phyloP scores from a whole-genome alignment of 2,888 invertebrate genomes.

The Bembecia ichneumoniformis region DNA sequence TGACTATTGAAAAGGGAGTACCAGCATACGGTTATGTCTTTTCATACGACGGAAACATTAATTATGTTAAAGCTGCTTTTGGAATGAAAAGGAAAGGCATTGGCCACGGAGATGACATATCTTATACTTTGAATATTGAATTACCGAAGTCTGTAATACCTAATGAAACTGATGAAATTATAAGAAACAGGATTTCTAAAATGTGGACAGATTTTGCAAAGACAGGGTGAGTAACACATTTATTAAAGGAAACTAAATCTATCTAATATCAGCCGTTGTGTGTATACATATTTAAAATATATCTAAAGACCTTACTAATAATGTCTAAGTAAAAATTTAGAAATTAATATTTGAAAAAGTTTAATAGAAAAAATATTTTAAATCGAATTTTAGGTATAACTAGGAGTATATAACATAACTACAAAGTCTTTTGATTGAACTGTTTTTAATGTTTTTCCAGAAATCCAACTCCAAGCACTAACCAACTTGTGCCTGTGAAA shows the following conservation, averaged over 20 bases:
- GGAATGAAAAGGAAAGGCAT: conserved; percentile 24
- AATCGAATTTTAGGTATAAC: no score
- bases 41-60: conserved; percentile 31
- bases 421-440: no score
- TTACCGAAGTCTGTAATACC: not conserved
- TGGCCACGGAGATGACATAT: conserved; percentile 31
- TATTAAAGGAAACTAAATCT: no score
- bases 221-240: conserved; percentile 28
- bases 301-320: no score
- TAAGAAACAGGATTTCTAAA: conserved; percentile 23
- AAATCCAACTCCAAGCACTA: not conserved
- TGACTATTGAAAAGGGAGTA: conserved; percentile 16
- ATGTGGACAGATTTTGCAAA: conserved; percentile 47
- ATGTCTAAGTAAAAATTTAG: no score
- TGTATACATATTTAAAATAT: no score
- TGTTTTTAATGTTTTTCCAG: not conserved
- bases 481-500: not conserved
- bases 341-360: no score
- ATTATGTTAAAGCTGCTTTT: conserved; percentile 18
- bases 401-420: no score
- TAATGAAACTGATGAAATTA: conserved; percentile 8
- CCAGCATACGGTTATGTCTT: conserved; percentile 34
- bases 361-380: no score
- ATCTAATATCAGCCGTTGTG: no score
- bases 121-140: conserved; percentile 10